A percentile compares a stretch with the other conserved stretches of the same genome.
Conservation (phyloP, 2,113 vertebrate genomes). For the Lipophrys pholis region DNA sequence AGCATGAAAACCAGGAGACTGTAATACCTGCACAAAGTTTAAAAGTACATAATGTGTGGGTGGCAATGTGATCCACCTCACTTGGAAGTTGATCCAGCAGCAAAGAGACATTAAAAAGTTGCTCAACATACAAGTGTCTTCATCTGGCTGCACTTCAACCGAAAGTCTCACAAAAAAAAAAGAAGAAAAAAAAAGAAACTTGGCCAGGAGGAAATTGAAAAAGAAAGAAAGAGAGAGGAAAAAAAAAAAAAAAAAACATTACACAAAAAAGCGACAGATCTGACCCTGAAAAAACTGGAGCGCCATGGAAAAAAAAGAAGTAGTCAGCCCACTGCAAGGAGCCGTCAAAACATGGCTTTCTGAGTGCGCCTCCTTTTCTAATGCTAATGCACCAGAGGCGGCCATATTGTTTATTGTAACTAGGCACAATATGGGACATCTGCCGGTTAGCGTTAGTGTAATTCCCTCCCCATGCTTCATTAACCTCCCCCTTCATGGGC, state of each 20-base stretch:
- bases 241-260: too few relatives aligned
- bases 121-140: slow-evolving; percentile 42
- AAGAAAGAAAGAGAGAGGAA: too few relatives aligned
- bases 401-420: slow-evolving; percentile 87
- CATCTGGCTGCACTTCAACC: slow-evolving; percentile 38
- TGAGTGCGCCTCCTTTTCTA: slow-evolving; percentile 80
- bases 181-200: slow-evolving; percentile 28
- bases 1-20: background rate
- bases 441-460: slow-evolving; percentile 87
- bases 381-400: slow-evolving; percentile 83
- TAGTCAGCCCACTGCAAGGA: slow-evolving; percentile 61
- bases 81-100: slow-evolving; percentile 6
- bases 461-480: slow-evolving; percentile 91
- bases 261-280: slow-evolving; percentile 66
- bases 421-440: slow-evolving; percentile 86
- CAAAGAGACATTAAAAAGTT: slow-evolving; percentile 10
- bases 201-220: slow-evolving; percentile 28
- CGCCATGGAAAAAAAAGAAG: slow-evolving; percentile 41
- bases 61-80: background rate
- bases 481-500: slow-evolving; percentile 88
- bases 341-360: slow-evolving; percentile 84
- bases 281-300: slow-evolving; percentile 52
- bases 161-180: slow-evolving; percentile 4
- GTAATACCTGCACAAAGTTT: background rate
- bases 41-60: background rate